Evolutionary conservation across 2,797 vertebrate species (phyloP).

Genomic region (Schizothorax lantsangensis): DNA sequence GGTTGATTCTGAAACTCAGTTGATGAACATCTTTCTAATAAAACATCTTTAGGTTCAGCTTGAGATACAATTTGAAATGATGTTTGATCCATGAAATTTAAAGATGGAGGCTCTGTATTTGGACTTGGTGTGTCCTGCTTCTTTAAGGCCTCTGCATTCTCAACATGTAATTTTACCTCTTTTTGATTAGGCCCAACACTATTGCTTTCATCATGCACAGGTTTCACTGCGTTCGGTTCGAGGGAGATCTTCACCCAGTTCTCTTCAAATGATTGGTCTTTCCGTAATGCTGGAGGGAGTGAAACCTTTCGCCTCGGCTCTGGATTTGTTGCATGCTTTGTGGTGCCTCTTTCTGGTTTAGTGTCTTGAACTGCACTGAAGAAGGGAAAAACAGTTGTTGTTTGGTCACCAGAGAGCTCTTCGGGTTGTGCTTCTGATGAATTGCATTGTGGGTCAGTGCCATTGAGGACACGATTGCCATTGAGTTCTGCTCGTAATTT

Average conservation of each 20-base stretch:
- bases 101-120: neutral
- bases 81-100: conserved; percentile 16
- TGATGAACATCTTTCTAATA: neutral
- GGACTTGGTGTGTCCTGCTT: conserved; percentile 18
- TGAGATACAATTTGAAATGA: neutral
- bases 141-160: conserved; percentile 12
- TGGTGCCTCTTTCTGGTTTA: neutral
- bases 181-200: neutral
- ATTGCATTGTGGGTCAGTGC: conserved; percentile 10
- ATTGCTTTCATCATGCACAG: conserved; percentile 8
- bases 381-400: neutral
- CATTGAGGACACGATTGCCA: conserved; percentile 13
- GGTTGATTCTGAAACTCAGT: conserved; percentile 10
- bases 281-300: conserved; percentile 43
- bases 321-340: conserved; percentile 6
- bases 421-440: conserved; percentile 31
- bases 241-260: conserved; percentile 52
- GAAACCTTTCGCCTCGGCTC: conserved; percentile 37
- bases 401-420: neutral
- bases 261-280: conserved; percentile 52
- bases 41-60: neutral
- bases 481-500: neutral
- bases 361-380: conserved; percentile 14
- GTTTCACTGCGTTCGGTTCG: conserved; percentile 3
- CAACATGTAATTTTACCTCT: conserved; percentile 27